Percentiles rank a stretch among this genome's conserved stretches.
These are phyloP conservation scores for Athene noctua DNA, from an alignment of 2,113 vertebrate species.

Conservation along the genomic window DNA sequence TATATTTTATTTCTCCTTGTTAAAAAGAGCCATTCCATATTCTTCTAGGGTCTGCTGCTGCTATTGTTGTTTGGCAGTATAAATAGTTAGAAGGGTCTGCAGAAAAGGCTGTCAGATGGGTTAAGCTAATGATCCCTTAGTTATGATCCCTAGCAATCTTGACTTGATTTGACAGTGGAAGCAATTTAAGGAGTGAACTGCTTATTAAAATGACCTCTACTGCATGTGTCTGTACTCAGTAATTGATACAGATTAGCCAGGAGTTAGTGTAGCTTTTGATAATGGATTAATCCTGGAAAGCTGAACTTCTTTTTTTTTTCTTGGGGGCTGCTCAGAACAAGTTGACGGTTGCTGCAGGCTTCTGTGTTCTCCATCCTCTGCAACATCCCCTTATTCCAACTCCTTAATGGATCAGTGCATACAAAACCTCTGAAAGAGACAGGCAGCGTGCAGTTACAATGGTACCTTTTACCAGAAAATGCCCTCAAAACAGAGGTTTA, in stretches of 20 bases:
- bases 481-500: not conserved
- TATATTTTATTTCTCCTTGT: not conserved
- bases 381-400: not conserved
- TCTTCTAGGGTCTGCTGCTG: not conserved
- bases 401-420: not conserved
- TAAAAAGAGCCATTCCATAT: not conserved
- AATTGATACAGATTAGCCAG: slow-evolving; percentile 51
- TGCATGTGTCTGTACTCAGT: not conserved
- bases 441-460: not conserved
- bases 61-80: not conserved
- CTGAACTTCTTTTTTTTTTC: not conserved
- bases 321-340: not conserved
- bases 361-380: not conserved
- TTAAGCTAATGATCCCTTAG: not conserved
- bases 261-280: slow-evolving; percentile 10
- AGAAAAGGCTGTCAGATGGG: not conserved
- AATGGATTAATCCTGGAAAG: slow-evolving; percentile 53
- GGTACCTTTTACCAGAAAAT: not conserved
- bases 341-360: not conserved
- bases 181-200: slow-evolving; percentile 29
- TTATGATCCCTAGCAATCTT: not conserved
- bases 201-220: slow-evolving; percentile 46
- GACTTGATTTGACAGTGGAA: slow-evolving; percentile 8
- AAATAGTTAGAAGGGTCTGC: not conserved
- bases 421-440: not conserved